A percentile compares a stretch with the other conserved stretches of the same genome.
Evolutionary conservation across 1,140 invertebrate species (phyloP).

Genomic region (Heterodera schachtii): DNA sequence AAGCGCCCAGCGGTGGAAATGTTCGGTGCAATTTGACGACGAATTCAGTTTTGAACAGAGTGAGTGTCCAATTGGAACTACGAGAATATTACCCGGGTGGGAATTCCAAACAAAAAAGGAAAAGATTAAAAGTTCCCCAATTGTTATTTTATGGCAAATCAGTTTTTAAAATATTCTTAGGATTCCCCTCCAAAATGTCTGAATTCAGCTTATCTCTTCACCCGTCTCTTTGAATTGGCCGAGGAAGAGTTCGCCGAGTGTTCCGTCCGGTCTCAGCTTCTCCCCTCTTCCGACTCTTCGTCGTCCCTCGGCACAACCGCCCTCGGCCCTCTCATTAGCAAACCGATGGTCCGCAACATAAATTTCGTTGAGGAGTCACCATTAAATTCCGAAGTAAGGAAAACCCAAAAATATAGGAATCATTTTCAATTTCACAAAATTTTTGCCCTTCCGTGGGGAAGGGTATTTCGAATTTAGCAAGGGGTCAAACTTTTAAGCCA

Average conservation of each 20-base stretch:
- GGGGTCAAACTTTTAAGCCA: too few species aligned
- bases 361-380: constrained; percentile 4
- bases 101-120: too few species aligned
- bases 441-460: too few species aligned
- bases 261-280: constrained; percentile 3
- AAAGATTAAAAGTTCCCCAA: too few species aligned
- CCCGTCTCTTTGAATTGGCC: constrained; percentile 28
- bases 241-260: constrained; percentile 29
- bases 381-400: neutral
- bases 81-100: too few species aligned
- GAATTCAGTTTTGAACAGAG: constrained; percentile 45
- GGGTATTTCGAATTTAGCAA: too few species aligned
- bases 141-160: too few species aligned
- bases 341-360: constrained; percentile 19
- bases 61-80: constrained; percentile 13
- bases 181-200: too few species aligned
- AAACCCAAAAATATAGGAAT: too few species aligned
- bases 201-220: constrained; percentile 26
- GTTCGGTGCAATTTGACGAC: constrained; percentile 39
- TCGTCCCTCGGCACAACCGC: constrained; percentile 19
- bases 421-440: too few species aligned
- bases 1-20: constrained; percentile 42
- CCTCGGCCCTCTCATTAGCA: constrained; percentile 14
- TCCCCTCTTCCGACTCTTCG: neutral
- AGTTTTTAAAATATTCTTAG: too few species aligned